Percentiles rank a stretch among this genome's conserved stretches.
Evolutionary conservation across 2,113 vertebrate genomes (phyloP).

Genomic region (Litocranius walleri): DNA sequence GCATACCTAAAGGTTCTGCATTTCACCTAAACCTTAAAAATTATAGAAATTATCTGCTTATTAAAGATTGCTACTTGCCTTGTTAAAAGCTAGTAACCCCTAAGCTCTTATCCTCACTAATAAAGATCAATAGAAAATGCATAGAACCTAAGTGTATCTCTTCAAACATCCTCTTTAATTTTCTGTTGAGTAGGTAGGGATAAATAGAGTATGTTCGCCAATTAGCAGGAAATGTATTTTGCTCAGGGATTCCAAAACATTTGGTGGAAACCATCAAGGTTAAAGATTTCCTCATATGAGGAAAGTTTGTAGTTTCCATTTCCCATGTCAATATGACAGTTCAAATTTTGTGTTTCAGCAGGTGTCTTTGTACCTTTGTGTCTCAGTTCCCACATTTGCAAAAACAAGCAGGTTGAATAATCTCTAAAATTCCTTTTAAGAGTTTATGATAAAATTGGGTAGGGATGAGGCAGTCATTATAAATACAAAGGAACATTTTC

Average conservation of each 20-base stretch:
- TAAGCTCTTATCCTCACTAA: constrained; percentile 42
- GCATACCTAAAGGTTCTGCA: neutral
- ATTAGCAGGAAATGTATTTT: neutral
- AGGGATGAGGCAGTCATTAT: neutral
- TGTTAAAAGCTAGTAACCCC: constrained; percentile 31
- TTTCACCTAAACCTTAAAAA: constrained; percentile 41
- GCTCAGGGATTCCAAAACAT: neutral
- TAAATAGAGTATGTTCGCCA: neutral
- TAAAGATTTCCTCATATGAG: neutral
- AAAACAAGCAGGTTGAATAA: constrained; percentile 3
- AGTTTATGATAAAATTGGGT: neutral
- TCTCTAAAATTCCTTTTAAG: neutral
- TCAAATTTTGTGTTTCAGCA: neutral
- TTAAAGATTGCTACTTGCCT: constrained; percentile 28
- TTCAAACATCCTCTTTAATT: neutral
- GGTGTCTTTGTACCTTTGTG: neutral
- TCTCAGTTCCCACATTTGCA: neutral
- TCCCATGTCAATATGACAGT: neutral
- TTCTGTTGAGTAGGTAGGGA: neutral
- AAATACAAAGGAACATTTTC: neutral
- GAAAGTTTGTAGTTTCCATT: neutral
- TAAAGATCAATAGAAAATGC: constrained; percentile 40
- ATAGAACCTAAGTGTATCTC: neutral
- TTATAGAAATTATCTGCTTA: constrained; percentile 23
- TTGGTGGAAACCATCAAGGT: neutral